These are phyloP conservation scores for Drosophila sechellia DNA, from an alignment of 1,140 invertebrate genomes.

Conservation along the genomic window DNA sequence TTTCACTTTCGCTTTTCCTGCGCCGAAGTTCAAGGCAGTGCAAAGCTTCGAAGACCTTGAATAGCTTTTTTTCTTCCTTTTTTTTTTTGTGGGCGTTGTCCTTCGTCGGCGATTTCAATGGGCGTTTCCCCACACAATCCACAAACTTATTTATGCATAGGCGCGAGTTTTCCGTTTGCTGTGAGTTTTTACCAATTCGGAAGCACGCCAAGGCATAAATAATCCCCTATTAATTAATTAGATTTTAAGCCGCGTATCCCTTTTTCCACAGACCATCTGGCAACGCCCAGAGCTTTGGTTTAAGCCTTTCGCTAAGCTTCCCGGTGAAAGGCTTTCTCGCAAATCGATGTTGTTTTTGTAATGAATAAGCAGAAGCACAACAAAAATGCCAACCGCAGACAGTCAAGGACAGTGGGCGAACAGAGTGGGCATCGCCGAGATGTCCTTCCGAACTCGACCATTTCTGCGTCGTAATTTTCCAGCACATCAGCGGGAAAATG, in stretches of 20 bases:
- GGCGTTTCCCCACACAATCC: slow-evolving; percentile 9
- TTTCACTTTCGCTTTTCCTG: slow-evolving; percentile 62
- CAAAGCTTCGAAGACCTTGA: slow-evolving; percentile 64
- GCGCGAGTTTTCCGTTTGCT: slow-evolving; percentile 22
- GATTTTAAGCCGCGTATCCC: neutral
- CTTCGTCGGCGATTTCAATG: slow-evolving; percentile 16
- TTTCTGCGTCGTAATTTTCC: slow-evolving; percentile 78
- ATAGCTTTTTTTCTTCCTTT: slow-evolving; percentile 27
- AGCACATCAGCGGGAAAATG: slow-evolving; percentile 14
- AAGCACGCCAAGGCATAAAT: slow-evolving; percentile 47
- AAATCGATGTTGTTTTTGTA: slow-evolving; percentile 60
- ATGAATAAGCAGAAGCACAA: slow-evolving; percentile 76
- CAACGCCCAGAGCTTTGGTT: slow-evolving; percentile 40
- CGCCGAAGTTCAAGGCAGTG: slow-evolving; percentile 66
- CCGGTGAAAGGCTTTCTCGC: slow-evolving; percentile 7
- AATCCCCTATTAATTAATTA: slow-evolving; percentile 47
- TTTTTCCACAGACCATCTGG: slow-evolving; percentile 21
- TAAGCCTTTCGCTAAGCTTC: slow-evolving; percentile 37
- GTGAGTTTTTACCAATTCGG: slow-evolving; percentile 40
- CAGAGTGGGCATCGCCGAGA: neutral
- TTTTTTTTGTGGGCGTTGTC: slow-evolving; percentile 52
- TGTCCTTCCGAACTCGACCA: slow-evolving; percentile 23
- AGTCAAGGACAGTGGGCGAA: slow-evolving; percentile 54
- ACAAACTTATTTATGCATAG: slow-evolving; percentile 41
- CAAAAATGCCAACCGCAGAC: slow-evolving; percentile 68